Percentiles rank a stretch among this genome's conserved stretches.
Evolutionary conservation across 2,113 vertebrate species (phyloP).

Genomic region (Psittacus erithacus): DNA sequence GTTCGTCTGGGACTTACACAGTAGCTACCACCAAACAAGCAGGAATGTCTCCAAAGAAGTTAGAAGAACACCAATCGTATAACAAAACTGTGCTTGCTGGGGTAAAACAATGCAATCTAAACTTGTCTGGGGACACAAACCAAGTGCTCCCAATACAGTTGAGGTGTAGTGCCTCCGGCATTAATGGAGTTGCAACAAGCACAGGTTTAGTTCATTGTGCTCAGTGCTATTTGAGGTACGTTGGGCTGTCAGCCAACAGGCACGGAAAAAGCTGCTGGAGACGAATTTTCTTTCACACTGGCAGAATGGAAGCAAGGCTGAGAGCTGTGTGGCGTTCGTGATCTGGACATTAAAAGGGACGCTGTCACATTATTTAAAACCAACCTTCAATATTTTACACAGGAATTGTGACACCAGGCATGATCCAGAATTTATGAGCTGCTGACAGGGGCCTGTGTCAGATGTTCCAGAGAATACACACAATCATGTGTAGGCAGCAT

Average conservation of each 20-base stretch:
- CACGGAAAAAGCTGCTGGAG: background rate
- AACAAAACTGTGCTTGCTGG: background rate
- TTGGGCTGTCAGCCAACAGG: constrained; percentile 1
- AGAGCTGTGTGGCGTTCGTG: background rate
- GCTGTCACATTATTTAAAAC: background rate
- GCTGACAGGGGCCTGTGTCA: background rate
- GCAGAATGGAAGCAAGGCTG: background rate
- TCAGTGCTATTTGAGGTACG: background rate
- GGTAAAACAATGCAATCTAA: background rate
- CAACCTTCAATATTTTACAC: background rate
- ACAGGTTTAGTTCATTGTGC: background rate
- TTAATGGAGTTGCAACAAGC: background rate
- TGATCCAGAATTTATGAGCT: background rate
- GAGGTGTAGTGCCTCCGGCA: background rate
- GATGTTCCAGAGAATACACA: background rate
- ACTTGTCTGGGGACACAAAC: background rate
- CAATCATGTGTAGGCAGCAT: background rate
- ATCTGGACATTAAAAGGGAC: background rate
- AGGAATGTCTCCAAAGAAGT: background rate
- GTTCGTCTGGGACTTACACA: background rate
- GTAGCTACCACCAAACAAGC: background rate
- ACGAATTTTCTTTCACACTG: background rate
- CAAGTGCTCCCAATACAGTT: background rate
- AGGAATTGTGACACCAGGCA: background rate
- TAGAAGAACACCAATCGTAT: background rate